Evolutionary conservation across 2,113 vertebrate species (phyloP), one percentile per base, ranked within the genome.

Genomic region (Apus apus): DNA sequence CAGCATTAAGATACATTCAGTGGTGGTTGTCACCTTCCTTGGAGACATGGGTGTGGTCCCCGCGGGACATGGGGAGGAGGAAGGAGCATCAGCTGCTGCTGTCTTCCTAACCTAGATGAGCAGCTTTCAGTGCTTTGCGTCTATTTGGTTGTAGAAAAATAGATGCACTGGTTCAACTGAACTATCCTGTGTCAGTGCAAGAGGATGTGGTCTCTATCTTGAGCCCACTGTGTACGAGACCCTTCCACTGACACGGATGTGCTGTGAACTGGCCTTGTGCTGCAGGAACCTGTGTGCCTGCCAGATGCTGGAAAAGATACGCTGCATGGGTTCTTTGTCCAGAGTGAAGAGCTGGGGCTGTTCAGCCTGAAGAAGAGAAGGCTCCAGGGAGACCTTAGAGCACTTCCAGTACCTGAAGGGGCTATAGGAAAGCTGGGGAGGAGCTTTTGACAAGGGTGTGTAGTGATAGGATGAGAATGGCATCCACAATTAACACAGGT

Each of bases 201-300:
- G 48, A 18, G 7, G 70, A 8, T 2, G 1, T 2, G n/a, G 1
- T 21, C 38, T 54, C 70, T 53, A 25, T 20, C 32, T 56, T 14
- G 23, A 54, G 18, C 6, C 29, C 5, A 4, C 32, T 34, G 34
- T 36, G 10, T 51, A n/a, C 36, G 43, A 73, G 57, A 40, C 18
- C 23, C 23, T 43, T 60, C 10, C 19, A 26, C 72, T 5, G 1
- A 8, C 13, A 6, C 17, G 40, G 40, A 10, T 18, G 23, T n/a
- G 15, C 40, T 40, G 36, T 5, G 40, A 21, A 6, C 26, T 23
- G 66, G 32, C 21, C 66, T 36, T 5, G 27, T 26, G 66, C 57
- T 68, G 43, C 12, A 34, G 53, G 32, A 54, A 4, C 1, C 0
- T 7, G 1, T 5, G 2, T 25, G 50, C 16, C 70, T 71, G 22